Conservation (phyloP, 1,140 invertebrate genomes). For the Halyomorpha halys region DNA sequence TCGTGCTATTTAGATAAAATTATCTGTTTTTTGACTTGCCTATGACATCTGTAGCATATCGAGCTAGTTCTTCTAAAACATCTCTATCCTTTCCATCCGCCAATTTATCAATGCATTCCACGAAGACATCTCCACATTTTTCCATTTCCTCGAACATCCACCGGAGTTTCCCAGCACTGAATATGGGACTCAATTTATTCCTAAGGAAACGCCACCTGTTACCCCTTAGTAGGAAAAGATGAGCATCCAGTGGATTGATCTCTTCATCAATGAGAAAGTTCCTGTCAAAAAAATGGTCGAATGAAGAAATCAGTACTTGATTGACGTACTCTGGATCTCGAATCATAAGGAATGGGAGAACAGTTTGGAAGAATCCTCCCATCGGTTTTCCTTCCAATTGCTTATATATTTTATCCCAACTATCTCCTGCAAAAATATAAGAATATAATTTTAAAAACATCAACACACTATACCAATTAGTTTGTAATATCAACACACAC, state of each 20-base stretch:
- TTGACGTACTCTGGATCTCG: slow-evolving; percentile 37
- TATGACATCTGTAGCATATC: slow-evolving; percentile 16
- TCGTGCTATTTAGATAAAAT: too few relatives aligned
- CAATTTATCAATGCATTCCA: slow-evolving; percentile 11
- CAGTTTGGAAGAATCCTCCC: slow-evolving; percentile 28
- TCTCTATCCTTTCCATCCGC: slow-evolving; percentile 3
- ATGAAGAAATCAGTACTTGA: slow-evolving; percentile 34
- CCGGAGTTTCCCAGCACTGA: slow-evolving; percentile 31
- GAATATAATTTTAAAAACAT: too few relatives aligned
- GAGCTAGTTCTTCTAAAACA: neutral
- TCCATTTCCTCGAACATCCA: slow-evolving; percentile 30
- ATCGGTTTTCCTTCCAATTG: slow-evolving; percentile 23
- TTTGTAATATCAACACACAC: too few relatives aligned
- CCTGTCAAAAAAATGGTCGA: slow-evolving; percentile 33
- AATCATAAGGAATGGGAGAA: slow-evolving; percentile 28
- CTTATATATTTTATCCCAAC: slow-evolving; percentile 31
- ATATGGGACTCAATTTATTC: slow-evolving; percentile 32
- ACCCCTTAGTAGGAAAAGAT: slow-evolving; percentile 32
- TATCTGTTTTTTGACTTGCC: neutral
- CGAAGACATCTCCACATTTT: slow-evolving; percentile 28
- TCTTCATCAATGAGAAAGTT: slow-evolving; percentile 26
- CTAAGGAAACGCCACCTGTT: slow-evolving; percentile 35
- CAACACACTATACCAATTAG: too few relatives aligned
- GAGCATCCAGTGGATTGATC: slow-evolving; percentile 28
- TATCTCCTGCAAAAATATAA: neutral